phyloP scores from a whole-genome alignment of 1,140 invertebrate genomes.

The Sycophila sp. region DNA sequence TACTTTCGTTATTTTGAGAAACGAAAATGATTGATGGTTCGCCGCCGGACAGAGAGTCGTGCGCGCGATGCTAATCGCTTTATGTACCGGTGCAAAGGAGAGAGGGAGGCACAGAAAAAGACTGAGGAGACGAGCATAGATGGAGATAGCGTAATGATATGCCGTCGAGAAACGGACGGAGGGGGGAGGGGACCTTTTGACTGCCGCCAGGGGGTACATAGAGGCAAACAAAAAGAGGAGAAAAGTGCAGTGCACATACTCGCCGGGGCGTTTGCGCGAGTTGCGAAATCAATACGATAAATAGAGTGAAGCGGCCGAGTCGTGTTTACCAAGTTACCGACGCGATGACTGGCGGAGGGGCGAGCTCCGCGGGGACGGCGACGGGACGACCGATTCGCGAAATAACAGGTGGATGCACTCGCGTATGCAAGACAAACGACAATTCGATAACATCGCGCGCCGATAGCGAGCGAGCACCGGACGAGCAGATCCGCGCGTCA shows the following conservation, averaged over 20 bases:
- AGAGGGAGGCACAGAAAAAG: conserved; percentile 23
- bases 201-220: too few relatives aligned
- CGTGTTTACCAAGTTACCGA: conserved; percentile 39
- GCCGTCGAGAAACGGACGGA: too few relatives aligned
- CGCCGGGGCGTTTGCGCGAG: not conserved
- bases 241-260: not conserved
- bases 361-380: conserved; percentile 13
- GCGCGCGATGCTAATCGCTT: conserved; percentile 27
- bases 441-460: not conserved
- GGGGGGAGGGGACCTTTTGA: too few relatives aligned
- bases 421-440: not conserved
- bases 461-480: too few relatives aligned
- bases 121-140: not conserved
- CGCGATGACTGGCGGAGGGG: conserved; percentile 34
- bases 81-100: conserved; percentile 30
- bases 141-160: conserved; percentile 36
- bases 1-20: conserved; percentile 17
- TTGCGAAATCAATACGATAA: conserved; percentile 47
- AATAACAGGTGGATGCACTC: conserved; percentile 21
- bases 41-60: conserved; percentile 18
- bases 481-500: too few relatives aligned
- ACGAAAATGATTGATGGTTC: conserved; percentile 32
- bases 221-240: not conserved
- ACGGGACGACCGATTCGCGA: conserved; percentile 13
- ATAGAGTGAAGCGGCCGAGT: conserved; percentile 10